These are phyloP conservation scores for Equus przewalskii DNA, from an alignment of 2,113 vertebrate species.

Conservation along the genomic window DNA sequence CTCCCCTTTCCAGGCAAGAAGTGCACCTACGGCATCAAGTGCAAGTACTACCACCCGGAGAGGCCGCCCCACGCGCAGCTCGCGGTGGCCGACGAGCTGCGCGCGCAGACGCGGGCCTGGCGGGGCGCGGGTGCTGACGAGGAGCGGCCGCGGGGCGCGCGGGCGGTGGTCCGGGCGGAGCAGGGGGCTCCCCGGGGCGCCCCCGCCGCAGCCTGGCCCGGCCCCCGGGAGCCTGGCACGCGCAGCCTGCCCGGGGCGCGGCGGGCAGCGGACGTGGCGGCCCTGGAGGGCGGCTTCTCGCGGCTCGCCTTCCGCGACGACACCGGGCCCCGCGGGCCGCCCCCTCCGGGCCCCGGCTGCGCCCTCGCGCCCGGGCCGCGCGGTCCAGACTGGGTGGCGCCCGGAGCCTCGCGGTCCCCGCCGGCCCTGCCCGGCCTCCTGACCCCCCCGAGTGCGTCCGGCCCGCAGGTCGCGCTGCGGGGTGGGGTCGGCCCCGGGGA, in stretches of 20 bases:
- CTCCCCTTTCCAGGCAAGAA: constrained; percentile 91
- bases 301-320: not conserved
- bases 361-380: not conserved
- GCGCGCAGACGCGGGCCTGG: constrained; percentile 87
- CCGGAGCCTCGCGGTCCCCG: not conserved
- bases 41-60: constrained; percentile 95
- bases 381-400: not conserved
- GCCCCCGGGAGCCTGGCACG: not conserved
- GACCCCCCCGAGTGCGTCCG: not conserved
- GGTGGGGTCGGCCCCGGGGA: accelerated
- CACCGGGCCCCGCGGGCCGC: not conserved
- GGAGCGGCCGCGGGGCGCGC: not conserved
- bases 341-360: not conserved
- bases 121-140: constrained; percentile 74
- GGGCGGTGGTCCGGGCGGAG: not conserved
- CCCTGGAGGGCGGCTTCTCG: constrained; percentile 68
- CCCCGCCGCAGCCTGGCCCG: accelerated
- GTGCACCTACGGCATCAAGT: constrained; percentile 96
- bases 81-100: constrained; percentile 93
- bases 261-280: accelerated
- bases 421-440: not conserved
- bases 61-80: constrained; percentile 89
- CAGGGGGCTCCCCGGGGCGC: not conserved
- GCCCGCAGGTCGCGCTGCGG: not conserved
- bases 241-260: not conserved